Conservation (phyloP, 2,888 invertebrate species). For the Epistrophella euchroma region DNA sequence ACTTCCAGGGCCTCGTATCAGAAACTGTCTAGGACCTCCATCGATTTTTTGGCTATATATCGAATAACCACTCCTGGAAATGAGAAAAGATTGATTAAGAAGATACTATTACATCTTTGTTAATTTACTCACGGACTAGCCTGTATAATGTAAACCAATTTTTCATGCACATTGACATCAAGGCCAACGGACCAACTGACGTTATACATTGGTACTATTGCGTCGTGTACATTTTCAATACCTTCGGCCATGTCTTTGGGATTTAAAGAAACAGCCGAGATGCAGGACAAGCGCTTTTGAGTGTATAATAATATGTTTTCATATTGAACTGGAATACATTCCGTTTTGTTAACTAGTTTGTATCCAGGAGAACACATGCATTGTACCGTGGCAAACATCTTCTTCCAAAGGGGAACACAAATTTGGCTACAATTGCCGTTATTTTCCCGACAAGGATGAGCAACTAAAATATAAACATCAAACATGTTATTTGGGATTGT, state of each 20-base stretch:
- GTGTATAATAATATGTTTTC: conserved; percentile 88
- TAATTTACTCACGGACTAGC: conserved; percentile 81
- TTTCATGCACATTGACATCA: conserved; percentile 87
- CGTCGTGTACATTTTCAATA: conserved; percentile 83
- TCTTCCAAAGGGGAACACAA: conserved; percentile 88
- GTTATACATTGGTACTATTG: conserved; percentile 89
- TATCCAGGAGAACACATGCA: conserved; percentile 91
- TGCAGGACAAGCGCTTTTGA: conserved; percentile 88
- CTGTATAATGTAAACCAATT: conserved; percentile 88
- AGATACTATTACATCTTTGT: background rate
- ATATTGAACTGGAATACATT: conserved; percentile 86
- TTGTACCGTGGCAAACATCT: conserved; percentile 85
- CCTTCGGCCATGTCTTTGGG: conserved; percentile 14
- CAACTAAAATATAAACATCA: conserved; percentile 82
- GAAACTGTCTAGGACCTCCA: conserved; percentile 85
- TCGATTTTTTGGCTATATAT: conserved; percentile 88
- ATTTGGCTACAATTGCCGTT: conserved; percentile 91
- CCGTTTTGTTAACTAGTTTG: conserved; percentile 85
- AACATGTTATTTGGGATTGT: background rate
- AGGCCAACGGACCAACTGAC: conserved; percentile 87
- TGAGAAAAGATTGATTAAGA: conserved; percentile 8
- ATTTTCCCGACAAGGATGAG: conserved; percentile 88
- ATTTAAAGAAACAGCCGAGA: conserved; percentile 86
- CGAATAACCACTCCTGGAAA: conserved; percentile 84
- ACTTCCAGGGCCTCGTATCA: conserved; percentile 86